Base-by-base conservation (phyloP, 2,888 invertebrate species). In the Morpho helenor region DNA sequence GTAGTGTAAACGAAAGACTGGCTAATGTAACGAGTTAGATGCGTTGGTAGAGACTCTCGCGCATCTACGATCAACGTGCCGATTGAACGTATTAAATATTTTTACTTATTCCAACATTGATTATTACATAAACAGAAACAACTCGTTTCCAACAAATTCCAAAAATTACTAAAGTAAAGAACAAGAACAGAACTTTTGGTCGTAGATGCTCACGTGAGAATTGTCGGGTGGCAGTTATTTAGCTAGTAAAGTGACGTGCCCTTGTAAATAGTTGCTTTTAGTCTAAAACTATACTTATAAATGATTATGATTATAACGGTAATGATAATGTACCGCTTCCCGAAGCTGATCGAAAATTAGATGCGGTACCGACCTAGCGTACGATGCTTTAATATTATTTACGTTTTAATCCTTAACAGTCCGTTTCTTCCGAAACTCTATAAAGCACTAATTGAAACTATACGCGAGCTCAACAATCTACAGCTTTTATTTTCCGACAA, bases 1-100 rank as follows among this genome's bases (percentile, higher is more conserved):
- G 85, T 87, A 87, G 84, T 79, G 85, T 74, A 87, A 88, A 82
- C 85, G 87, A 89, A 89, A 88, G 89, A 89, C 89, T 89, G 88
- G 88, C 82, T 86, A 85, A 84, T 77, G 85, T 86, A 82, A 81
- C 69, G 81, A 77, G 74, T 71, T 73, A 77, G 78, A 70, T 73
- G 73, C 57, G 64, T 53, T 49, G 56, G 50, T 49, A 59, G 51
- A 56, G 53, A 43, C 48, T 43, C 46, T 52, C 59, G 51, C 54
- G 5, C n/a, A 47, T 53, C 53, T 50, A 44, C 51, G 51, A 41
- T 39, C 50, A 22, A 31, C 16, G 42, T 7, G 40, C 41, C n/a
- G 9, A 31, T 9, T 3, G n/a, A n/a, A 23, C 23, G 49, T 49
- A 46, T 46, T 22, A 22, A 16, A 10, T 46, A 46, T 10, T 7